Evolutionary conservation across 2,113 vertebrate species (phyloP).

Genomic region (Neodon shergylaensis): DNA sequence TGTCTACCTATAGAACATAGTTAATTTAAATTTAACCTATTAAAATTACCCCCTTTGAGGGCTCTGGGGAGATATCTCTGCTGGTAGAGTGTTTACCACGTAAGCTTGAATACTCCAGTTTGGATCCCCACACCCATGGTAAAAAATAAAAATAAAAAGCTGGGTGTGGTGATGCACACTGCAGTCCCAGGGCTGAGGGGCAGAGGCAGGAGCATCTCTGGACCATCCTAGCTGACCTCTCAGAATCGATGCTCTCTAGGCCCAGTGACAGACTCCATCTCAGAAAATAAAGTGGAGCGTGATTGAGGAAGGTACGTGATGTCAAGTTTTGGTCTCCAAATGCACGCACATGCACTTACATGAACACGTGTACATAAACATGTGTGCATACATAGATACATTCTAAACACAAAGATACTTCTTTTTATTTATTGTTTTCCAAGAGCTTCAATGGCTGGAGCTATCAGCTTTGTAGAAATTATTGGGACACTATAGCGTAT

Average conservation of each 20-base stretch:
- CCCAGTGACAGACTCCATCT: neutral
- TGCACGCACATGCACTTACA: neutral
- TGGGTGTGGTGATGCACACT: neutral
- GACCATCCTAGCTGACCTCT: too few species aligned
- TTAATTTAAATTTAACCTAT: constrained; percentile 2
- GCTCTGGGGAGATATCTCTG: neutral
- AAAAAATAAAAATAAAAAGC: neutral
- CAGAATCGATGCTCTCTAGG: neutral
- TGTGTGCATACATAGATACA: neutral
- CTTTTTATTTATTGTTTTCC: neutral
- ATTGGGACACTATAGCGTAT: neutral
- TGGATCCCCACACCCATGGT: neutral
- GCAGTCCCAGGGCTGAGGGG: neutral
- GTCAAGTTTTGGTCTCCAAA: neutral
- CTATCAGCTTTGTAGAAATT: neutral
- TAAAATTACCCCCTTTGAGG: neutral
- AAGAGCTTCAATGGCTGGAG: neutral
- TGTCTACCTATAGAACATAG: neutral
- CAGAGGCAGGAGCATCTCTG: neutral
- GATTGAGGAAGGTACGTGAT: neutral
- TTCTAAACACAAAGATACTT: neutral
- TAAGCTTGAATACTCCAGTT: neutral
- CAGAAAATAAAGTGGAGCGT: neutral
- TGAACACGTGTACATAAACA: neutral
- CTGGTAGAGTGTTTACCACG: neutral